Base-by-base conservation (phyloP, 2,888 invertebrate genomes). In the Hipparchia sbordonii region DNA sequence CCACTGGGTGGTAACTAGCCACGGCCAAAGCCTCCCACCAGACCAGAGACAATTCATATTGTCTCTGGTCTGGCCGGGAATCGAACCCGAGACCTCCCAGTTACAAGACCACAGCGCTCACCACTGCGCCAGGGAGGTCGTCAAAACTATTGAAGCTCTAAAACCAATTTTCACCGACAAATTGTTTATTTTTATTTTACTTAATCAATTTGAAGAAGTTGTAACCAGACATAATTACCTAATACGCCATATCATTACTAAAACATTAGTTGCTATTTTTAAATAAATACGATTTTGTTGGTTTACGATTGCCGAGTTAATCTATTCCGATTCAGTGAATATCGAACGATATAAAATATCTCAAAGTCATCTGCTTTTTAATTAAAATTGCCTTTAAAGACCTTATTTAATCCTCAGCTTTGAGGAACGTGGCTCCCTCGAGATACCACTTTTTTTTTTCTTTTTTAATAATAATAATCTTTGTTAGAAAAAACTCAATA, bases 221-320 rank as follows among this genome's bases (percentile, higher is more conserved):
- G 48, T 4, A 62, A 46, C 23, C 13, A 46, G 51, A 1, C 51
- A 10, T 51, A 60, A 60, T 60, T 39, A 60, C 33, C 12, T 60
- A 6, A 60, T 39, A 39, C 12, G 1, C 39, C 59, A 60, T 39
- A 12, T 39, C 59, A 60, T 60, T 60, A 60, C 33, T 12, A 39
- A 60, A 9, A 39, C 33, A 60, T 60, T 60, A 60, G 59, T 60
- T 60, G 59, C 39, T 60, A 60, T 60, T 60, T 39, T 60, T 60
- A 39, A 60, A 39, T 48, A 48, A 48, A 4, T 54, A 39, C 33
- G 12, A 57, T 23, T 13, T 13, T 12, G 23, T 23, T 23, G 7
- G 13, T 57, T 10, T 10, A 12, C 4, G 52, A 23, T 23, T 57
- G 10, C 56, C 13, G 23, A 13, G 13, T 57, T 57, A n/a, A 56